These are phyloP conservation scores for Pachypanchax playfairii DNA, from an alignment of 2,113 vertebrate genomes.

Conservation along the genomic window DNA sequence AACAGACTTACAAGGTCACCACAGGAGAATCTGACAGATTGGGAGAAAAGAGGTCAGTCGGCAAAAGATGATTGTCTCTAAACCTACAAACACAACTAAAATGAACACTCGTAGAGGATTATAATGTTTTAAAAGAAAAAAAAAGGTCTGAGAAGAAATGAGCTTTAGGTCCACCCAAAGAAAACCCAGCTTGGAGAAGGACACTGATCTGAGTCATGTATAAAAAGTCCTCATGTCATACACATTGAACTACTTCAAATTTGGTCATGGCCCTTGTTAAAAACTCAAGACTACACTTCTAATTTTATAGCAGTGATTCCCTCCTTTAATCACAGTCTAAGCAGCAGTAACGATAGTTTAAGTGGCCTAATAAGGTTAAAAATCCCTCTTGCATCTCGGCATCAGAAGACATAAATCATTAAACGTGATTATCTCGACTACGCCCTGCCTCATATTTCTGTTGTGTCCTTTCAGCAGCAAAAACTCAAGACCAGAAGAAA, in stretches of 20 bases:
- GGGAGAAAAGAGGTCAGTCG: conserved; percentile 36
- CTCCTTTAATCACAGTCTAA: conserved; percentile 7
- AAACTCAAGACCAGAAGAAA: conserved; percentile 18
- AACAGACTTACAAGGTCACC: conserved; percentile 23
- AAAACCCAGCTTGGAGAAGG: conserved; percentile 1
- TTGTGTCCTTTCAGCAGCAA: conserved; percentile 3
- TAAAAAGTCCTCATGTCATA: background rate
- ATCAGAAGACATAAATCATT: conserved; percentile 37
- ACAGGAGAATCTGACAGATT: conserved; percentile 43
- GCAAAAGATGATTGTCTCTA: conserved; percentile 21
- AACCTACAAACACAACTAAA: conserved; percentile 29
- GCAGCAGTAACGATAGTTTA: conserved; percentile 9
- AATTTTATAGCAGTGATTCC: conserved; percentile 7
- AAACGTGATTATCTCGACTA: conserved; percentile 7
- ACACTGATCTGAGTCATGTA: background rate
- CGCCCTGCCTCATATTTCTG: background rate
- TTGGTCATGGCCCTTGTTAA: background rate
- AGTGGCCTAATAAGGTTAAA: conserved; percentile 22
- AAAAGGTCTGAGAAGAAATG: conserved; percentile 47
- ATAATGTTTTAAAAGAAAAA: conserved; percentile 3
- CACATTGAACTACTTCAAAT: background rate
- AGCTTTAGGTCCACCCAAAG: conserved; percentile 34
- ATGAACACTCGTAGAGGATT: conserved; percentile 36
- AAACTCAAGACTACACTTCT: conserved; percentile 5
- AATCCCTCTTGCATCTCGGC: conserved; percentile 20